Evolutionary conservation across 2,888 invertebrate genomes (phyloP).

Genomic region (Caenorhabditis sp.): DNA sequence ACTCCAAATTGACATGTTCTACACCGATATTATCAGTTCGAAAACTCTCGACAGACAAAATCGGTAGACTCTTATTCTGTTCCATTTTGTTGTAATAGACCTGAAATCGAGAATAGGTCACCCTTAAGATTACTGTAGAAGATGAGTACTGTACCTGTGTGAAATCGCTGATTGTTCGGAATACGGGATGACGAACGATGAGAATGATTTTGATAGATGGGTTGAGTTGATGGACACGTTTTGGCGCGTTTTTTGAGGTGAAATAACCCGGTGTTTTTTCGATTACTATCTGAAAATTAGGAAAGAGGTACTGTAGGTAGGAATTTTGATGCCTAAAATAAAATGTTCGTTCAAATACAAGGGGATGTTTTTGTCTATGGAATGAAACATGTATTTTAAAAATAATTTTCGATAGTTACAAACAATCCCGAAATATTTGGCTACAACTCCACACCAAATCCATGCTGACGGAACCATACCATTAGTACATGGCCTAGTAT

Average conservation of each 20-base stretch:
- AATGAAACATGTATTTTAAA: no score
- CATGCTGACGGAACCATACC: no score
- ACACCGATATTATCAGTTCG: conserved; percentile 34
- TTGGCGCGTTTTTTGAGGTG: conserved; percentile 91
- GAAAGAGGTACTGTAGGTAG: no score
- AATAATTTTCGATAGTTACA: no score
- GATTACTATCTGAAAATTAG: conserved; percentile 62
- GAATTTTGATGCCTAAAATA: no score
- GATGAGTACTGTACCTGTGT: no score
- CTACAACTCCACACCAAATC: no score
- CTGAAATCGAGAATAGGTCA: conserved; percentile 34
- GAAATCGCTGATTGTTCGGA: conserved; percentile 77
- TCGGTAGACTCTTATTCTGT: conserved; percentile 66
- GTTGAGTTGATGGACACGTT: conserved; percentile 92
- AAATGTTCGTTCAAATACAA: no score
- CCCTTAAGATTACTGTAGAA: no score
- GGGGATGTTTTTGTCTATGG: no score
- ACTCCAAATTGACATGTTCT: conserved; percentile 72
- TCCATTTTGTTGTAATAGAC: conserved; percentile 67
- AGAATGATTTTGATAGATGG: conserved; percentile 87
- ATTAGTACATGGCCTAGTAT: no score
- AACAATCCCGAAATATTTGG: no score
- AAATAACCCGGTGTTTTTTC: conserved; percentile 99
- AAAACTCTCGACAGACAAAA: conserved; percentile 73
- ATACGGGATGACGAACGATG: conserved; percentile 94